These are phyloP conservation scores for Lampropteryx suffumata DNA, from an alignment of 2,888 invertebrate genomes.

Conservation along the genomic window DNA sequence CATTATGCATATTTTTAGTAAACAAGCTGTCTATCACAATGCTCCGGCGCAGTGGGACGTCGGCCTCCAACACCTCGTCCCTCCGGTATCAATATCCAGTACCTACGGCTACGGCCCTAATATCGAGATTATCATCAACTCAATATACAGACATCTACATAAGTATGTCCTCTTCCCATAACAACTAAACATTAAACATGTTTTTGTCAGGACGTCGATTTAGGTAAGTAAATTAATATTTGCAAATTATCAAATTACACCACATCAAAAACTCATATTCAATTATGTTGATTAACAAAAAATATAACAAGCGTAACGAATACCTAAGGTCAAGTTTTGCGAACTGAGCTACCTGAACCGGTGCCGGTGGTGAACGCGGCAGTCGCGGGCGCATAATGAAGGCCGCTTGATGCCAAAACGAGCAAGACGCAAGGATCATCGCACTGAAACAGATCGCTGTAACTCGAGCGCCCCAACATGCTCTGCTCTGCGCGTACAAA, in stretches of 20 bases:
- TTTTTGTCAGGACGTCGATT: slow-evolving; percentile 58
- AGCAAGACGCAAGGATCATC: slow-evolving; percentile 75
- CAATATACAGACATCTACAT: slow-evolving; percentile 41
- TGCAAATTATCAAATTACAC: slow-evolving; percentile 76
- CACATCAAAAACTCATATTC: slow-evolving; percentile 72
- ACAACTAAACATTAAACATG: slow-evolving; percentile 54
- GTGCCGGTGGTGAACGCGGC: slow-evolving; percentile 56
- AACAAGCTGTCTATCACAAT: slow-evolving; percentile 83
- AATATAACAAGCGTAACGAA: slow-evolving; percentile 73
- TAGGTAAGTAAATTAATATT: slow-evolving; percentile 62
- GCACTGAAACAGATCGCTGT: slow-evolving; percentile 67
- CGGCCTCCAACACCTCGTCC: slow-evolving; percentile 70
- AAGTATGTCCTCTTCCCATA: slow-evolving; percentile 39
- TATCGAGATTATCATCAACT: slow-evolving; percentile 57
- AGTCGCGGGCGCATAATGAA: slow-evolving; percentile 76
- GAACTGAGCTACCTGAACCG: slow-evolving; percentile 76
- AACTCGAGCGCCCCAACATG: slow-evolving; percentile 49
- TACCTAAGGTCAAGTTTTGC: slow-evolving; percentile 78
- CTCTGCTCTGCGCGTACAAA: slow-evolving; percentile 33
- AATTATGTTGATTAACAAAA: slow-evolving; percentile 68
- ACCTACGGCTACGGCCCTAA: slow-evolving; percentile 61
- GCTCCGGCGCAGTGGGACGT: slow-evolving; percentile 70
- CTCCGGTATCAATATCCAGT: slow-evolving; percentile 49
- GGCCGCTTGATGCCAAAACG: slow-evolving; percentile 71
- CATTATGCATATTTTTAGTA: slow-evolving; percentile 83